phyloP scores from a whole-genome alignment of 2,797 vertebrate species.

The Euthynnus affinis region DNA sequence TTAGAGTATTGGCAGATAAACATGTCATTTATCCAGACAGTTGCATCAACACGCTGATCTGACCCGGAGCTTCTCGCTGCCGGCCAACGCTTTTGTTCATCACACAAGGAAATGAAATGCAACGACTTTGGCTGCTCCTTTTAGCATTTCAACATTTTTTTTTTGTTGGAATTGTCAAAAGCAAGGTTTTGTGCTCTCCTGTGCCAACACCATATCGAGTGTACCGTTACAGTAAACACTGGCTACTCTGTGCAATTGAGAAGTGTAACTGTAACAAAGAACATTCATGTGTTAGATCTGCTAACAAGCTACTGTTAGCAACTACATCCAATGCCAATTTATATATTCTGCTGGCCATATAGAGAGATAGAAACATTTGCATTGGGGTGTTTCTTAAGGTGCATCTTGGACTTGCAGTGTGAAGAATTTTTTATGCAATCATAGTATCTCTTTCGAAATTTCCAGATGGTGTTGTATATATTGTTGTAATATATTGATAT shows the following conservation, averaged over 20 bases:
- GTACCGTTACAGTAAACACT: slow-evolving; percentile 2
- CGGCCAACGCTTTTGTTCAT: background rate
- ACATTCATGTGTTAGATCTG: background rate
- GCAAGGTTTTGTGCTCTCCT: slow-evolving; percentile 32
- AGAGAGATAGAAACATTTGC: background rate
- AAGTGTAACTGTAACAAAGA: background rate
- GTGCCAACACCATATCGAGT: background rate
- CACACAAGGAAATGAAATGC: background rate
- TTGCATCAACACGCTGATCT: background rate
- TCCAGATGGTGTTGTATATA: background rate
- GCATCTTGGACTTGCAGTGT: background rate
- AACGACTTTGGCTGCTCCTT: background rate
- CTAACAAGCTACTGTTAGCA: background rate
- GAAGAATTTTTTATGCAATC: background rate
- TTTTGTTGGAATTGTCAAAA: slow-evolving; percentile 6
- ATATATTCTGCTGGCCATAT: background rate
- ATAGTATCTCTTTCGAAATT: background rate
- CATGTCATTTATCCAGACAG: background rate
- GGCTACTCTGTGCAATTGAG: slow-evolving; percentile 18
- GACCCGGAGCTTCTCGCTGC: background rate
- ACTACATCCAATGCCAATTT: background rate
- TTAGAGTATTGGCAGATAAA: slow-evolving; percentile 10
- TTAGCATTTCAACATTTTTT: slow-evolving; percentile 4
- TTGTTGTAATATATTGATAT: too few species aligned
- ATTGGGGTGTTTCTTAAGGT: slow-evolving; percentile 11